Conservation (phyloP, 2,113 vertebrate genomes). For the Morphnarchus princeps region DNA sequence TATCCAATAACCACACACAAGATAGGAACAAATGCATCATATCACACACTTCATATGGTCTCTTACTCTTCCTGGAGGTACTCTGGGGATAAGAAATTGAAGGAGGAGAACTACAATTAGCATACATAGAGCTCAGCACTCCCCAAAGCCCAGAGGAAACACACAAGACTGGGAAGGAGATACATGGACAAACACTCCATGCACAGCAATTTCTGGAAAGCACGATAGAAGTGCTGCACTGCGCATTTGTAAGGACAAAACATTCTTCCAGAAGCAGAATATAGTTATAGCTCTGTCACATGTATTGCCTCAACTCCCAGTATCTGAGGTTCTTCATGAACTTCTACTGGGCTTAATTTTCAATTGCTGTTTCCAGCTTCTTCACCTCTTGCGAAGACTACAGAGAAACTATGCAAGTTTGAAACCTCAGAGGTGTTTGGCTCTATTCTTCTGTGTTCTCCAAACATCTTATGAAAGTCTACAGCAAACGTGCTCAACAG, state of each 20-base stretch:
- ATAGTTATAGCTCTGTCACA: rapidly evolving
- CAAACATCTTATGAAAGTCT: background rate
- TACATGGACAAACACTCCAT: background rate
- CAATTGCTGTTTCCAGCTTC: rapidly evolving
- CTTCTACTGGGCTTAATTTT: background rate
- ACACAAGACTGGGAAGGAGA: background rate
- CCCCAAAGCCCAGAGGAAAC: background rate
- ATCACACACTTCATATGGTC: background rate
- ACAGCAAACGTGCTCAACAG: background rate
- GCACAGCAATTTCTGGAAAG: background rate
- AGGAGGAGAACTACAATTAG: background rate
- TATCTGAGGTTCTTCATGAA: background rate
- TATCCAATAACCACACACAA: background rate
- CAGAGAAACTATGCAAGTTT: rapidly evolving
- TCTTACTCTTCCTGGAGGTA: background rate
- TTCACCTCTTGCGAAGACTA: background rate
- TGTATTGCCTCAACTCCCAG: background rate
- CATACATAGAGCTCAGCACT: background rate
- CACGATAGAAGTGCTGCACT: rapidly evolving
- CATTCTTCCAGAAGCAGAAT: background rate
- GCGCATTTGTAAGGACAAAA: background rate
- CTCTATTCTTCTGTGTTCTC: background rate
- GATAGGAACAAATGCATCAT: background rate
- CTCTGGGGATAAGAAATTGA: background rate
- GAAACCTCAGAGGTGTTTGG: background rate